Base-by-base conservation (phyloP, 2,888 invertebrate genomes). In the Scaptomyza tumidula region DNA sequence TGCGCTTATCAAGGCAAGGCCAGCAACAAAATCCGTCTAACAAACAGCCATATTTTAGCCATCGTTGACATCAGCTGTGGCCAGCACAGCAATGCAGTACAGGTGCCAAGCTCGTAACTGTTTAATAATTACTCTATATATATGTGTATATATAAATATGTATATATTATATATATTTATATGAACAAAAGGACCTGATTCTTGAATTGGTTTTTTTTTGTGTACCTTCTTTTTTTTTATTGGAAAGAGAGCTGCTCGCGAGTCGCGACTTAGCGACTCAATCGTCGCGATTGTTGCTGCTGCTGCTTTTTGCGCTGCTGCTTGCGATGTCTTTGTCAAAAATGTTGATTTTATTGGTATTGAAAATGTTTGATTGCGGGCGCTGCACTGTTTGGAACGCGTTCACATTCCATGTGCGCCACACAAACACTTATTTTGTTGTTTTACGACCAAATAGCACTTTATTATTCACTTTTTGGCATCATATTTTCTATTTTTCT, bases 1-100 rank as follows among this genome's bases (percentile, higher is more conserved):
- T 82, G 78, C 71, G 81, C 78, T 86, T 86, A 84, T 83, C 85
- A 80, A 74, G 71, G 78, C 66, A 71, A 79, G 80, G 78, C 80
- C 76, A 79, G 71, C 52, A 44, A 64, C 66, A 56, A 71, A 65
- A 66, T 75, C 52, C 45, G 66, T 57, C 62, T 60, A 68, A 72
- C 62, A 63, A 49, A 56, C 69, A 63, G 31, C 61, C 27, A 48
- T 46, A 45, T 45, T 50, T 24, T 13, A 55, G 49, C 41, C 58
- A 50, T n/a, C n/a, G 19, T 35, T 35, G 19, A 13, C 57, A 63
- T 71, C 71, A 72, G 71, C 71, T 65, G 65, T 73, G 77, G 41
- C 31, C 45, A 31, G 39, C 39, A 14, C 14, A 39, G 37, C 7
- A 16, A 9, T 16, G 16, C 60, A 71, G 37, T 56, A 24, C 37